Evolutionary conservation across 64 coral and sea anemone species (phyloP).

Genomic region (Orbicella faveolata): DNA sequence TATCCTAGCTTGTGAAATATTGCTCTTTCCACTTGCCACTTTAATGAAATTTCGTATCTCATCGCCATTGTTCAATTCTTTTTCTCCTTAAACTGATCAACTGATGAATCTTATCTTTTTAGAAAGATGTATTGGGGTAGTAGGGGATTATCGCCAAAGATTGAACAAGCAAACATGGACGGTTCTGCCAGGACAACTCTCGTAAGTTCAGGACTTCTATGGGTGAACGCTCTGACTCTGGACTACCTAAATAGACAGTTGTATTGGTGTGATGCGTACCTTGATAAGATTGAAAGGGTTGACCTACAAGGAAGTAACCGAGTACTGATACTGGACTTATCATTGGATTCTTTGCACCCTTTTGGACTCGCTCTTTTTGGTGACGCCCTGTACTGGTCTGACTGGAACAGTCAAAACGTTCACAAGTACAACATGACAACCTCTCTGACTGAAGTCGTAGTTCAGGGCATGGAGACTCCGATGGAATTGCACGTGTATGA

Average conservation of each 20-base stretch:
- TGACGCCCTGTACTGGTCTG: constrained; percentile 45
- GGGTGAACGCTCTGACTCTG: constrained; percentile 60
- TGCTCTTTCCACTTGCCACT: too few relatives aligned
- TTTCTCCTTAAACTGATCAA: too few relatives aligned
- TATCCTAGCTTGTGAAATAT: too few relatives aligned
- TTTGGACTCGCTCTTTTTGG: not conserved
- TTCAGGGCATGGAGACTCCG: not conserved
- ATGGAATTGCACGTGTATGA: constrained; percentile 11
- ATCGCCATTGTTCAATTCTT: too few relatives aligned
- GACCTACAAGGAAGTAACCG: constrained; percentile 46
- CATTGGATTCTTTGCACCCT: not conserved
- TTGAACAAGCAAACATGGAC: constrained; percentile 76
- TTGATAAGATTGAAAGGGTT: not conserved
- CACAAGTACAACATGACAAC: constrained; percentile 48
- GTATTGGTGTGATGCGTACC: constrained; percentile 72
- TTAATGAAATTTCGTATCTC: too few relatives aligned
- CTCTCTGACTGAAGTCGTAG: not conserved
- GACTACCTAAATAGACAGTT: constrained; percentile 48
- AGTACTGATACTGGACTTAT: not conserved
- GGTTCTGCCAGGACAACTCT: constrained; percentile 53
- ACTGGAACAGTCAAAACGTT: constrained; percentile 17
- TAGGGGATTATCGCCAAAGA: constrained; percentile 60
- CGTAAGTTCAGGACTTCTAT: constrained; percentile 34
- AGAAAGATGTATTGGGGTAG: constrained; percentile 83
- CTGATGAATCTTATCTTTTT: not conserved